phyloP scores from a whole-genome alignment of 2,113 vertebrate genomes.

The Desmodus rotundus region DNA sequence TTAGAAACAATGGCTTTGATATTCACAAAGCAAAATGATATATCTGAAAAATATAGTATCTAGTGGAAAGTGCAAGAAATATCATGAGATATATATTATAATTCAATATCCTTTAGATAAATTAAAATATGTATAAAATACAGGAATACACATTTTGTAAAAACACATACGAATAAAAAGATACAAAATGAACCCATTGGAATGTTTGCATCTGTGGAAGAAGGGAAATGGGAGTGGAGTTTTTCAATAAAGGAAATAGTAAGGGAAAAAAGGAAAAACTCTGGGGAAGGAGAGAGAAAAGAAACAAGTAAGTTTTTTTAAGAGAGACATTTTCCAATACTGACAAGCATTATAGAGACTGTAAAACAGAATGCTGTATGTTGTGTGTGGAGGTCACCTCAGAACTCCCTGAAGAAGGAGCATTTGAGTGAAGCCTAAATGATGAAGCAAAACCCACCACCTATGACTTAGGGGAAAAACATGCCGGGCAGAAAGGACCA shows the following conservation, averaged over 20 bases:
- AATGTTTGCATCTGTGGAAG: background rate
- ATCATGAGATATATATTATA: background rate
- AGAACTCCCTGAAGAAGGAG: background rate
- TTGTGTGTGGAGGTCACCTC: background rate
- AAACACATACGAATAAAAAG: background rate
- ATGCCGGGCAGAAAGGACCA: background rate
- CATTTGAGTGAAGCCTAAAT: background rate
- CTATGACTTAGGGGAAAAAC: background rate
- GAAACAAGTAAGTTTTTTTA: background rate
- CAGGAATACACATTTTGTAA: background rate
- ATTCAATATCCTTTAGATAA: background rate
- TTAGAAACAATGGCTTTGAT: background rate
- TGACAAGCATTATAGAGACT: background rate
- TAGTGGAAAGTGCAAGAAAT: background rate
- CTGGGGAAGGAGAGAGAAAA: background rate
- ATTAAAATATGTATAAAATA: background rate
- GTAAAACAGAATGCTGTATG: accelerated
- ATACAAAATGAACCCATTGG: background rate
- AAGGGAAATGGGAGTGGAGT: background rate
- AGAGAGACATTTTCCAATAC: background rate
- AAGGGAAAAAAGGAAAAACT: background rate
- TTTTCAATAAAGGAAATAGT: background rate
- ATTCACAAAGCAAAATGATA: background rate
- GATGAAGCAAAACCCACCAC: background rate
- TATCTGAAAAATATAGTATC: background rate